phyloP scores from a whole-genome alignment of 2,888 invertebrate genomes.

The Ganaspis brasiliensis region DNA sequence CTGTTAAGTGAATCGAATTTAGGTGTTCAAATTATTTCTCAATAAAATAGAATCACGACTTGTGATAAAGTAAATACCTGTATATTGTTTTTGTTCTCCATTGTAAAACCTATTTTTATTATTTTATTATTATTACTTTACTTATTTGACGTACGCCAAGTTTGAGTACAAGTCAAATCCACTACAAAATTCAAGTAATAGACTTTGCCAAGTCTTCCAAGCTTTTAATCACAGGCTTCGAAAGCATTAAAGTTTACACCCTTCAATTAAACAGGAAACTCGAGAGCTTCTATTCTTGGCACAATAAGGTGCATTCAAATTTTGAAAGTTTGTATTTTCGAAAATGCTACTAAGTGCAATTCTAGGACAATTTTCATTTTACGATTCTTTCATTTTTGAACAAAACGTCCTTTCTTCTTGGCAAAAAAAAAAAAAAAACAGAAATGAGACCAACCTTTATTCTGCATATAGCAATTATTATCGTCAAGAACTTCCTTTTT shows the following conservation, averaged over 20 bases:
- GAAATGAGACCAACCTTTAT: too few relatives aligned
- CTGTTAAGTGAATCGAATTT: constrained; percentile 20
- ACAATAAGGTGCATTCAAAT: not conserved
- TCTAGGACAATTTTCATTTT: too few relatives aligned
- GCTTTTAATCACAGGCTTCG: constrained; percentile 18
- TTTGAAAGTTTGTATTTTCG: not conserved
- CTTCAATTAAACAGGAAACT: constrained; percentile 1
- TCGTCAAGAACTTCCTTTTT: not conserved
- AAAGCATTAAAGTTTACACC: constrained; percentile 12
- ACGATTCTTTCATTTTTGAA: too few relatives aligned
- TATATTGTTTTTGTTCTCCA: not conserved
- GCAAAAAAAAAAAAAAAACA: too few relatives aligned
- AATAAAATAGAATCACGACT: not conserved
- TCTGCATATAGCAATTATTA: too few relatives aligned
- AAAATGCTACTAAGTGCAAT: too few relatives aligned
- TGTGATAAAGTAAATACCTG: too few relatives aligned
- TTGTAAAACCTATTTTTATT: not conserved
- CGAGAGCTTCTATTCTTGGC: not conserved
- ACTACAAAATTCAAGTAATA: not conserved
- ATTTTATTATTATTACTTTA: not conserved
- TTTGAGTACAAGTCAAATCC: not conserved
- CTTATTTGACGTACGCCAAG: not conserved
- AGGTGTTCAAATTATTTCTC: not conserved
- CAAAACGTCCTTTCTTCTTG: too few relatives aligned
- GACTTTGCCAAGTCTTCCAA: constrained; percentile 10